phyloP scores from a whole-genome alignment of 2,888 invertebrate genomes.

The Apamea anceps region DNA sequence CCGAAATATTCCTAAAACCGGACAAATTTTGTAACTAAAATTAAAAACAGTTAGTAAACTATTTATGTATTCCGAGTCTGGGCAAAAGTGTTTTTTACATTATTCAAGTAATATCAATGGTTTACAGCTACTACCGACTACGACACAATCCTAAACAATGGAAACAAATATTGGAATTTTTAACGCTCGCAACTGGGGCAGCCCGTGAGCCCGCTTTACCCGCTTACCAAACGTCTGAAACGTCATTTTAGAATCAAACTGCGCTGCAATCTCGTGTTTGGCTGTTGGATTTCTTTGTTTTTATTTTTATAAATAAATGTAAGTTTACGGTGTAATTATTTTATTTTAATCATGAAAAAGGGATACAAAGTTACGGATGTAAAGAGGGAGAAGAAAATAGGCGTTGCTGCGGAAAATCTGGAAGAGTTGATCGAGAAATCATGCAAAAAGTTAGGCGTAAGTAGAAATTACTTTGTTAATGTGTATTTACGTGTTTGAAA shows the following conservation, averaged over 20 bases:
- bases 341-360: slow-evolving; percentile 86
- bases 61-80: not conserved
- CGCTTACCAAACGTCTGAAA: slow-evolving; percentile 39
- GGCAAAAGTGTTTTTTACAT: not conserved
- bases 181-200: slow-evolving; percentile 40
- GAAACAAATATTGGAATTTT: not conserved
- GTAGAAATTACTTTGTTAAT: slow-evolving; percentile 66
- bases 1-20: not conserved
- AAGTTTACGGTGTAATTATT: slow-evolving; percentile 34
- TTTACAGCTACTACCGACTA: not conserved
- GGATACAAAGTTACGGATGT: slow-evolving; percentile 94
- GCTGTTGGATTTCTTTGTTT: slow-evolving; percentile 69
- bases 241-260: slow-evolving; percentile 37
- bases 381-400: slow-evolving; percentile 92
- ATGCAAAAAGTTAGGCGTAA: slow-evolving; percentile 92
- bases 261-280: slow-evolving; percentile 47
- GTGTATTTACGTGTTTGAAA: not conserved
- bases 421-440: slow-evolving; percentile 93
- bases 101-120: not conserved
- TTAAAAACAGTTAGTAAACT: not conserved
- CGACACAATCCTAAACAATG: not conserved
- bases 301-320: slow-evolving; percentile 60
- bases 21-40: not conserved
- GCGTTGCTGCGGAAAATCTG: slow-evolving; percentile 92
- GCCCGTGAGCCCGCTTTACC: not conserved